Base-by-base conservation (phyloP, 2,888 invertebrate genomes). In the Ichneumoninae sp. region DNA sequence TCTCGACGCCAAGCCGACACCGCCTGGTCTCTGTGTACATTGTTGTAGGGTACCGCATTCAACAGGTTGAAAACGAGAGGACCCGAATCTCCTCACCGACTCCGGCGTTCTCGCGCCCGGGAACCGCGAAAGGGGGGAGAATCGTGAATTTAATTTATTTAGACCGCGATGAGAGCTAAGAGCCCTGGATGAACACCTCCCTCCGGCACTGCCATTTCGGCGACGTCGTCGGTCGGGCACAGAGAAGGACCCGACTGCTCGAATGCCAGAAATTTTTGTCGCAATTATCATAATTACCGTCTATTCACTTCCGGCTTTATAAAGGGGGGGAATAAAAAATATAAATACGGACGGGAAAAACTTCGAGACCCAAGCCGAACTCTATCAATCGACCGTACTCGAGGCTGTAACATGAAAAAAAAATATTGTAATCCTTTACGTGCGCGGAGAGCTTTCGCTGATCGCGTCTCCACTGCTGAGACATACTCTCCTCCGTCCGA, bases 91-190 rank as follows among this genome's bases (percentile, higher is more conserved):
- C 50, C 75, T 74, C 80, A 52, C 77, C 60, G 75, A 70, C 33
- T 33, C 22, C 75, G 70, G 76, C 68, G 22, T 54, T 69, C 76
- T 70, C 68, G 63, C 44, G 60, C n/a, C 60, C 77, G 50, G 22
- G 73, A 63, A 52, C 66, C 44, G 68, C 57, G 52, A 47, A 70
- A 70, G 19, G 26, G 52, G 52, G 50, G 47, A 33, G 13, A 69
- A 54, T 63, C 81, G 85, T 50, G 83, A 85, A 85, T 86, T 83
- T 77, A 87, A 83, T 85, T 85, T 83, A 85, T 85, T 85, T 83
- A 65, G 77, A 83, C 71, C 70, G 76, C 77, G 76, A 65, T 26
- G 68, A 77, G 84, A 78, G 73, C 68, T 70, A 44, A 65, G 77
- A 77, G 69, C 54, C 68, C 30, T 47, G 70, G 63, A 77, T 52